A percentile compares a stretch with the other conserved stretches of the same genome.
Conservation (phyloP, 2,888 invertebrate genomes). For the Argyra leucocephala region DNA sequence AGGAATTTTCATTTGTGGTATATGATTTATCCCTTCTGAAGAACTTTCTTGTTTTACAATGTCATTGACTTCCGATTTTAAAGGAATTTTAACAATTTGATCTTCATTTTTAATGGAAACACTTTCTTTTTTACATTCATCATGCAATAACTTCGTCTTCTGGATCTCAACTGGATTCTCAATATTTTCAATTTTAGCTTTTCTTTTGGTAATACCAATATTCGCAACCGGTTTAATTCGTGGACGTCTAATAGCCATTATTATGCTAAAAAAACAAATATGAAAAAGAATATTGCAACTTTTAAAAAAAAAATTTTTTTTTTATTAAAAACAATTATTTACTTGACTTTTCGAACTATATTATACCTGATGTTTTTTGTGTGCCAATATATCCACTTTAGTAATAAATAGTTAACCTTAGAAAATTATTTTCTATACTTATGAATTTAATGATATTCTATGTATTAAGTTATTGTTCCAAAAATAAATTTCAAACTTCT, state of each 20-base stretch:
- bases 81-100: neutral
- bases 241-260: conserved; percentile 57
- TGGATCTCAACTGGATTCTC: neutral
- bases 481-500: too few species aligned
- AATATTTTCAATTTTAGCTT: conserved; percentile 13
- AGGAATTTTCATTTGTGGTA: too few species aligned
- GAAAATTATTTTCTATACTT: too few species aligned
- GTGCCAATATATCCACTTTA: too few species aligned
- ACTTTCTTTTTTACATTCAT: neutral
- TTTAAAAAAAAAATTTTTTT: too few species aligned
- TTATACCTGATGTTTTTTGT: too few species aligned
- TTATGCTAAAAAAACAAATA: conserved; percentile 8
- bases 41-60: neutral
- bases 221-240: conserved; percentile 66
- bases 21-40: conserved; percentile 5
- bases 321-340: too few species aligned
- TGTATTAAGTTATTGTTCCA: too few species aligned
- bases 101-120: neutral
- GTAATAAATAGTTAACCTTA: too few species aligned
- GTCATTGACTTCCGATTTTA: neutral
- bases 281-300: too few species aligned
- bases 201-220: conserved; percentile 24
- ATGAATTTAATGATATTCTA: too few species aligned
- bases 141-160: neutral
- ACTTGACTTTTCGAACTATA: too few species aligned